phyloP scores from a whole-genome alignment of 2,113 vertebrate species.

The Pangasianodon hypophthalmus region DNA sequence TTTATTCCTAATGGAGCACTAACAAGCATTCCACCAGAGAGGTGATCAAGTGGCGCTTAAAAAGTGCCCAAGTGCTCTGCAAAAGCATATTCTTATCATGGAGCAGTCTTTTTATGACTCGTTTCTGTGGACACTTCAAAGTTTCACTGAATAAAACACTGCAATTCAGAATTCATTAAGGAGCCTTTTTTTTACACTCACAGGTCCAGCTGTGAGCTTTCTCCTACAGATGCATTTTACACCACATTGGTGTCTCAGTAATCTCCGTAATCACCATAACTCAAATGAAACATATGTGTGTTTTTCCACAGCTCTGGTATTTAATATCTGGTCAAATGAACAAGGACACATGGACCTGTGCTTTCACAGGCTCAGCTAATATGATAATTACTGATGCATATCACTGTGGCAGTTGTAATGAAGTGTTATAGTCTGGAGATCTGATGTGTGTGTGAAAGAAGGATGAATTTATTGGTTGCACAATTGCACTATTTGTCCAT shows the following conservation, averaged over 20 bases:
- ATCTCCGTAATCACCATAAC: neutral
- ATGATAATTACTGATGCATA: neutral
- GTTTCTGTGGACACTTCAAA: neutral
- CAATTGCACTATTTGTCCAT: too few relatives aligned
- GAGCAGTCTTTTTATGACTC: neutral
- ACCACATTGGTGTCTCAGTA: neutral
- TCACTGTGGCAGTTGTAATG: conserved; percentile 2
- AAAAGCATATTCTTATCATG: neutral
- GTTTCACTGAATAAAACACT: neutral
- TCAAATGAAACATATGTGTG: neutral
- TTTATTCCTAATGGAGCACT: conserved; percentile 22
- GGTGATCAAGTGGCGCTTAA: neutral
- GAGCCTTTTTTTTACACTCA: neutral
- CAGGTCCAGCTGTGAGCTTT: neutral
- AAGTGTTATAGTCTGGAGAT: neutral
- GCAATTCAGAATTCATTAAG: neutral
- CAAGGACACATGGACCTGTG: neutral
- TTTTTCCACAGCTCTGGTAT: neutral
- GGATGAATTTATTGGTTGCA: too few relatives aligned
- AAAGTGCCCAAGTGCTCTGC: neutral
- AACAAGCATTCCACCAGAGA: conserved; percentile 5
- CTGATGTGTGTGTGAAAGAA: neutral
- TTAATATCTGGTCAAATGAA: neutral
- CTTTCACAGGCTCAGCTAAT: neutral
- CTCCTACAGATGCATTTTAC: neutral